These are phyloP conservation scores for Babyrousa celebensis DNA, from an alignment of 2,797 vertebrate species.

Conservation along the genomic window DNA sequence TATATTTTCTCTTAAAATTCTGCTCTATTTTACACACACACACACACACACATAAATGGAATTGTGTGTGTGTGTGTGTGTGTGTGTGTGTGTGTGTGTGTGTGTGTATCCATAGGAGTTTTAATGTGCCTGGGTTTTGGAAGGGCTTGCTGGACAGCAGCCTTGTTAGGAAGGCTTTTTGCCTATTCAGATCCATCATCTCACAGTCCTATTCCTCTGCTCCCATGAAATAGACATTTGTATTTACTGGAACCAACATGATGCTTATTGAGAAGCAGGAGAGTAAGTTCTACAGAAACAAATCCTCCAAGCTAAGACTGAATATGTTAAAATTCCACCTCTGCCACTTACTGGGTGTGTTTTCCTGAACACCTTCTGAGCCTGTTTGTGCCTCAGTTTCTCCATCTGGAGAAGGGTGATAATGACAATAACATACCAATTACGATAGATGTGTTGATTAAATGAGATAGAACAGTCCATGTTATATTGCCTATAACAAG, in stretches of 20 bases:
- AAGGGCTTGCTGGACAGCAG: slow-evolving; percentile 11
- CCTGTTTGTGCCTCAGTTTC: slow-evolving; percentile 1
- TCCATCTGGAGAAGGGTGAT: slow-evolving; percentile 37
- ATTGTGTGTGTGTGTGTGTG: not conserved
- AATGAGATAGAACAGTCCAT: not conserved
- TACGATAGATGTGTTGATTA: not conserved
- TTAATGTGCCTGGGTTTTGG: slow-evolving; percentile 17
- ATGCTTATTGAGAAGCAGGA: not conserved
- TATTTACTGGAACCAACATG: not conserved
- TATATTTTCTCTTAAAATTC: slow-evolving; percentile 70
- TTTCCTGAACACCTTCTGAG: not conserved
- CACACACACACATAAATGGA: not conserved
- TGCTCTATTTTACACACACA: not conserved
- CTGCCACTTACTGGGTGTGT: not conserved
- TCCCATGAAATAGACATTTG: not conserved
- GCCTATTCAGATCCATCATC: not conserved
- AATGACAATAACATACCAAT: not conserved
- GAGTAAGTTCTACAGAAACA: not conserved
- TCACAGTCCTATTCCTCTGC: not conserved
- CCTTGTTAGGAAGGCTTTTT: slow-evolving; percentile 2
- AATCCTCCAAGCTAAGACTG: not conserved
- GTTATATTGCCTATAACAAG: not conserved
- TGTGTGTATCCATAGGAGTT: not conserved
- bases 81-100: not conserved
- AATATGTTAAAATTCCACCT: not conserved